These are phyloP conservation scores for Prionailurus viverrinus DNA, from an alignment of 2,113 vertebrate genomes.

Conservation along the genomic window DNA sequence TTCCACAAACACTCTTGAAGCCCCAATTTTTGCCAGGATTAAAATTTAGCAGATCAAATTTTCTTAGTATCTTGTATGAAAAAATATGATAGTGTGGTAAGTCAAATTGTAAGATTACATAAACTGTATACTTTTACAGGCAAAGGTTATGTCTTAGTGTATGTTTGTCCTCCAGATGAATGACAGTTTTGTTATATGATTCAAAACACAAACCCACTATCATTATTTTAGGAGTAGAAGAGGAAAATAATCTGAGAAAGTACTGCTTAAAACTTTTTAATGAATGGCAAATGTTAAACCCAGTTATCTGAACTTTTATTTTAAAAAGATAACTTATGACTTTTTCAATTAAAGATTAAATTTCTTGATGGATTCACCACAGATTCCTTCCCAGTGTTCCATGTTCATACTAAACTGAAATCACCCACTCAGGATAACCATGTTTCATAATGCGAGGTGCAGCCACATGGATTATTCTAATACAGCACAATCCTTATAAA, in stretches of 20 bases:
- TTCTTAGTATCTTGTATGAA: not conserved
- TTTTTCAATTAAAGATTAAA: conserved; percentile 33
- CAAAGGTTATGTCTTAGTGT: not conserved
- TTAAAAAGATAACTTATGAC: not conserved
- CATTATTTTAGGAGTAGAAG: not conserved
- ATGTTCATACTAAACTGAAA: not conserved
- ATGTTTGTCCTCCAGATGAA: not conserved
- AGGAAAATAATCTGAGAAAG: conserved; percentile 4
- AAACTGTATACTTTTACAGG: not conserved
- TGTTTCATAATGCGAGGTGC: not conserved
- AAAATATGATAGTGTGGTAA: conserved; percentile 35
- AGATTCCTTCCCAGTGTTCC: not conserved
- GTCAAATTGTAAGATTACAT: not conserved
- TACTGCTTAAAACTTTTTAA: not conserved
- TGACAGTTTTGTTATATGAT: not conserved
- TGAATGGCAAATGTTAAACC: not conserved
- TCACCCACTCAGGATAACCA: not conserved
- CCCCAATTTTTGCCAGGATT: not conserved
- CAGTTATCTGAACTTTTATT: not conserved
- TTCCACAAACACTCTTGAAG: conserved; percentile 50
- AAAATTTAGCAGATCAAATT: conserved; percentile 18
- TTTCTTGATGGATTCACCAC: not conserved
- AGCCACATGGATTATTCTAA: not conserved
- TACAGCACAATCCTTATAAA: not conserved
- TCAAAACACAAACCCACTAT: not conserved